Conservation (phyloP, 2,797 vertebrate species). For the Mormyrops boulengeri region DNA sequence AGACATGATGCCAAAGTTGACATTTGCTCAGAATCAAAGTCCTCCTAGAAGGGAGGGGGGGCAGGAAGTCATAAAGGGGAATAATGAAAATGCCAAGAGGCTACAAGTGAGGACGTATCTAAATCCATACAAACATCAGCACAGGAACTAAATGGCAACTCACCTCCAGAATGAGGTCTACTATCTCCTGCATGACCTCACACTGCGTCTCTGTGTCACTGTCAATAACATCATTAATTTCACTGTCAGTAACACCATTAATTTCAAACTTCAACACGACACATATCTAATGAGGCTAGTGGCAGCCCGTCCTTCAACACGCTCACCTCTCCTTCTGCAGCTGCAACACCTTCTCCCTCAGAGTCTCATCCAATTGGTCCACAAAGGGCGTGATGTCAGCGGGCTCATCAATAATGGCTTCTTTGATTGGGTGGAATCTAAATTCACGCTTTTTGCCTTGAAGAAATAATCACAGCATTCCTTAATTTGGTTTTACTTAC, state of each 20-base stretch:
- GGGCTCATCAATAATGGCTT: slow-evolving; percentile 82
- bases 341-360: slow-evolving; percentile 85
- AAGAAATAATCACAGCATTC: not conserved
- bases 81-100: not conserved
- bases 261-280: not conserved
- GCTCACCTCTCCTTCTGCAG: slow-evolving; percentile 87
- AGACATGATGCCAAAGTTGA: slow-evolving; percentile 85
- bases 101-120: not conserved
- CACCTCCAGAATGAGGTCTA: slow-evolving; percentile 94
- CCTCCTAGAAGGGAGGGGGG: slow-evolving; percentile 65
- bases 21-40: slow-evolving; percentile 91
- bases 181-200: slow-evolving; percentile 96
- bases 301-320: not conserved
- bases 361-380: slow-evolving; percentile 86
- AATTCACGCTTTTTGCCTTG: slow-evolving; percentile 91
- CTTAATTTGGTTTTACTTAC: not conserved
- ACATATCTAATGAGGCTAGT: not conserved
- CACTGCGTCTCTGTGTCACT: slow-evolving; percentile 93
- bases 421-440: slow-evolving; percentile 90
- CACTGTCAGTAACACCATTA: too few relatives aligned
- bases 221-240: slow-evolving; percentile 25
- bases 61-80: not conserved
- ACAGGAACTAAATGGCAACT: slow-evolving; percentile 19
- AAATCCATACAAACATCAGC: not conserved
- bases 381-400: slow-evolving; percentile 88